Percentiles rank a stretch among this genome's conserved stretches.
phyloP scores from a whole-genome alignment of 1,140 invertebrate genomes.

The Drosophila willistoni region DNA sequence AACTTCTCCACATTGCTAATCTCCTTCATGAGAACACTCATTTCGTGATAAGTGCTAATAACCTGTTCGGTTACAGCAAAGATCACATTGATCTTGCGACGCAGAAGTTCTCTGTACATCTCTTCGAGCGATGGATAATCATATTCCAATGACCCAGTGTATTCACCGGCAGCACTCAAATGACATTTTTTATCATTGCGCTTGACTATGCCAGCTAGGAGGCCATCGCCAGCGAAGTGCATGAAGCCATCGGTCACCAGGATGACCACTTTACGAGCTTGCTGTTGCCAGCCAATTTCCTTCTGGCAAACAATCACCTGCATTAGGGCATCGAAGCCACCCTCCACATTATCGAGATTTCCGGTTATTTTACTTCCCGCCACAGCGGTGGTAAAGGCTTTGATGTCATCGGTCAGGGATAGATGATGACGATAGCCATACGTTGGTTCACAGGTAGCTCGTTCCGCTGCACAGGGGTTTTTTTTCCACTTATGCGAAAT shows the following conservation, averaged over 20 bases:
- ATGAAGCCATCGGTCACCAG: conserved; percentile 86
- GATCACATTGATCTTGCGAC: conserved; percentile 86
- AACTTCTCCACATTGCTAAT: conserved; percentile 85
- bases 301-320: conserved; percentile 95
- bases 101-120: conserved; percentile 84
- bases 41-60: conserved; percentile 84
- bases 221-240: conserved; percentile 87
- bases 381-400: conserved; percentile 86
- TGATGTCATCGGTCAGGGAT: conserved; percentile 85
- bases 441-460: conserved; percentile 85
- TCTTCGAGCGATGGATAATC: conserved; percentile 87
- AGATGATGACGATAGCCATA: conserved; percentile 90
- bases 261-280: conserved; percentile 86
- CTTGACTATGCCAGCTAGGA: conserved; percentile 83
- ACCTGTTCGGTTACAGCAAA: conserved; percentile 86
- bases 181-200: conserved; percentile 85
- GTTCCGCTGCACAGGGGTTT: conserved; percentile 85
- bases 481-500: conserved; percentile 84
- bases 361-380: conserved; percentile 91
- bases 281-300: conserved; percentile 86
- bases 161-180: conserved; percentile 85
- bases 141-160: conserved; percentile 84
- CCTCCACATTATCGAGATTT: conserved; percentile 98
- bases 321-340: conserved; percentile 99
- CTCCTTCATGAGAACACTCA: conserved; percentile 84